Conservation (phyloP, 2,797 vertebrate species). For the Lophotriccus pileatus region DNA sequence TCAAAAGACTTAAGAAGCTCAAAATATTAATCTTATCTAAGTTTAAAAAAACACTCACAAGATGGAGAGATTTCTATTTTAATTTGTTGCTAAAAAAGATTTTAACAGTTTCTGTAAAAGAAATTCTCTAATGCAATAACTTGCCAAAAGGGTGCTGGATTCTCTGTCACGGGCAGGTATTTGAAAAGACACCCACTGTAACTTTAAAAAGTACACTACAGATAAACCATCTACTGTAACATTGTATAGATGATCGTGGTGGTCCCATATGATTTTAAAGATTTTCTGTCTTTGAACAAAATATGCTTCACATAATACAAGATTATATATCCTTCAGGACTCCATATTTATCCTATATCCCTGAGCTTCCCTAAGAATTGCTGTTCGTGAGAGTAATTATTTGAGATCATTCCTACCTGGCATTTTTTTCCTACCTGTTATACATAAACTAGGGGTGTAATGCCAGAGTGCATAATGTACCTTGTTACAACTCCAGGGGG, state of each 20-base stretch:
- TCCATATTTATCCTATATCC: neutral
- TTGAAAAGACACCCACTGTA: neutral
- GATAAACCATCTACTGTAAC: neutral
- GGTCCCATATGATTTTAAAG: neutral
- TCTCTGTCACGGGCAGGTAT: neutral
- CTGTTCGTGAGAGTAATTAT: neutral
- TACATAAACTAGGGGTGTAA: neutral
- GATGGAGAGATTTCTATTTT: neutral
- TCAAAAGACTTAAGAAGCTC: neutral
- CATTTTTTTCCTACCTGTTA: neutral
- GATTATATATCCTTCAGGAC: neutral
- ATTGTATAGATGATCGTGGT: neutral
- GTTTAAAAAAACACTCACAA: neutral
- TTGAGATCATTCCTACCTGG: neutral
- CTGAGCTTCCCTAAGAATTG: neutral
- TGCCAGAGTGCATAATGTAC: rapidly evolving
- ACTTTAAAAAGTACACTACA: neutral
- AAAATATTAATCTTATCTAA: neutral
- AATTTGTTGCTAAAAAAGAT: neutral
- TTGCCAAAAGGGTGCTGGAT: neutral
- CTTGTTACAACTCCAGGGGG: neutral
- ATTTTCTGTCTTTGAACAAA: neutral
- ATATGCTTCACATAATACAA: neutral
- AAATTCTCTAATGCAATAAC: neutral
- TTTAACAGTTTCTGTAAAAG: neutral